phyloP scores from a whole-genome alignment of 2,113 vertebrate genomes.

The Hyaena hyaena region DNA sequence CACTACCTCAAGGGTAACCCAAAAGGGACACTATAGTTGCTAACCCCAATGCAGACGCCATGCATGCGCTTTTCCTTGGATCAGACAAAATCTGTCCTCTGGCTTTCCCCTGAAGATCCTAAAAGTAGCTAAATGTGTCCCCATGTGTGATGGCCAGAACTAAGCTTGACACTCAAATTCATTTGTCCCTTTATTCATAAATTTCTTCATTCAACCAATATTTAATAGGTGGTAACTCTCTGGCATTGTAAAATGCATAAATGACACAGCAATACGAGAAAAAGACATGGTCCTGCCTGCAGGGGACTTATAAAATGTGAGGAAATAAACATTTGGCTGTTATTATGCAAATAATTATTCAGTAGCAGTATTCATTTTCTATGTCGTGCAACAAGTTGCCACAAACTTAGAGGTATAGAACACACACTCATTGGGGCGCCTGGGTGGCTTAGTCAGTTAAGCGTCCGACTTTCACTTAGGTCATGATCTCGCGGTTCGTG shows the following conservation, averaged over 20 bases:
- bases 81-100: neutral
- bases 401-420: neutral
- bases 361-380: neutral
- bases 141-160: neutral
- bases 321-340: neutral
- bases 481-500: too few species aligned
- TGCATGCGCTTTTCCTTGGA: neutral
- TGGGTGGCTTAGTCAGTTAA: too few species aligned
- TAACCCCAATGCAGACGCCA: neutral
- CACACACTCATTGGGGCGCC: neutral
- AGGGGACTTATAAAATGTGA: neutral
- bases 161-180: neutral
- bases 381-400: neutral
- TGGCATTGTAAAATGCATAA: neutral
- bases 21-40: neutral
- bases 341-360: neutral
- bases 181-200: neutral
- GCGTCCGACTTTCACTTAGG: too few species aligned
- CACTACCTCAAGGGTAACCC: neutral
- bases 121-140: neutral
- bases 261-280: neutral
- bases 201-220: slow-evolving; percentile 7
- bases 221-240: neutral
- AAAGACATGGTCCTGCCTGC: neutral
- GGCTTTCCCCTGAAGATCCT: neutral